Base-by-base conservation (phyloP, 2,113 vertebrate genomes). In the Nycticebus coucang region DNA sequence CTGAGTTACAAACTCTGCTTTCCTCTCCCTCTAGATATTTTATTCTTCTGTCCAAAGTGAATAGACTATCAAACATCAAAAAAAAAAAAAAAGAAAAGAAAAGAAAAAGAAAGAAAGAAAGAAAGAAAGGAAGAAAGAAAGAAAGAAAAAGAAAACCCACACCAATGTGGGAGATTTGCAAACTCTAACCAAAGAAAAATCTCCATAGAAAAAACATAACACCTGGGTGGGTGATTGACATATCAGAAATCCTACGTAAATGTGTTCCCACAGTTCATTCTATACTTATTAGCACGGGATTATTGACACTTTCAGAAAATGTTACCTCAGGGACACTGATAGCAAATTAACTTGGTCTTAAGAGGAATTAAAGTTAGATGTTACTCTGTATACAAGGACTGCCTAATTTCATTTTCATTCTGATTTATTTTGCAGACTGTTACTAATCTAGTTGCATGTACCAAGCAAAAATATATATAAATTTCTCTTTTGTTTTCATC, bases 261-360 rank as follows among this genome's bases (percentile, higher is more conserved):
- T 55, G 24, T 57, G 26, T 87, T 96, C 19, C 33, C 66, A 64
- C 9, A 79, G 33, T 91, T 89, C 19, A 6, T 89, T 89, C 89
- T 81, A 8, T 91, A 74, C 45, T 66, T 96, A 53, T 62, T 92
- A 87, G 64, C 89, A 95, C n/a, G 72, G 79, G 82, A 91, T 93
- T 93, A 95, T 82, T 95, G 90, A 95, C 55, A 81, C 79, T 96
- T 96, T 86, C 57, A 78, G 53, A 60, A 97, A 71, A 93, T 74
- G 77, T 7, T 75, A 33, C 95, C 37, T 96, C 68, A 78, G 69
- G 66, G 37, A 92, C 21, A 14, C 80, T 4, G 12, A 93, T 30
- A 93, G 50, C 9, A 96, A 97, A 96, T 97, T 91, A 97, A 92
- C 59, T 96, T 93, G 62, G 62, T 86, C 79, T 97, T 94, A 94